Evolutionary conservation across 2,113 vertebrate genomes (phyloP), one percentile per base, ranked within the genome.

Genomic region (Maccullochella peelii): DNA sequence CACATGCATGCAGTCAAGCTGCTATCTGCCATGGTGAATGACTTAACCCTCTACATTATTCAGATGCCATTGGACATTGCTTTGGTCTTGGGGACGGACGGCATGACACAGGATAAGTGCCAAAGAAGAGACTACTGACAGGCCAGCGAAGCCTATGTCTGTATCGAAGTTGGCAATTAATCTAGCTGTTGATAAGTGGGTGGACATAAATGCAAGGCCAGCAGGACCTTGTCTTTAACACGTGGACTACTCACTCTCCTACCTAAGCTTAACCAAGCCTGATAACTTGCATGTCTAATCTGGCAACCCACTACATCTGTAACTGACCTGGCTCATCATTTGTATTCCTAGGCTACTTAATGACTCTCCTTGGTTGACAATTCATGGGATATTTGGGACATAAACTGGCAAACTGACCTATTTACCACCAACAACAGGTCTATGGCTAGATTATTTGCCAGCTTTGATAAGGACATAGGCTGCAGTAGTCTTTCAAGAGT

Each of bases 21-120:
- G 47, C 61, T 54, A 82, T 73, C 57, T 55, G 58, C 78, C 80
- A 73, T 58, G 80, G 73, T 75, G 76, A 85, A 86, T 69, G 80
- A 77, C 80, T 91, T 71, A 73, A 85, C 73, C 62, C 23, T 58
- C 69, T 25, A 36, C 86, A 83, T 90, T 86, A 82, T 87, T 79
- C 44, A 83, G 71, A 83, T 75, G 59, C 63, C 62, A 87, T n/a
- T 87, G 77, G 83, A 86, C 84, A 80, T 70, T 65, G 50, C 63
- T 84, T 66, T 91, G 78, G 78, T 85, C 76, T 84, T 80, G n/a
- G 40, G 62, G 27, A 33, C 55, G 16, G 44, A 52, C 20, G 44
- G 61, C 16, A 61, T 55, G 55, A 57, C 49, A 61, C 49, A 73
- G 69, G 63, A 79, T 73, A 30, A 15, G 38, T 16, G 14, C 36